Evolutionary conservation across 1,140 invertebrate genomes (phyloP).

Genomic region (Cherax destructor): DNA sequence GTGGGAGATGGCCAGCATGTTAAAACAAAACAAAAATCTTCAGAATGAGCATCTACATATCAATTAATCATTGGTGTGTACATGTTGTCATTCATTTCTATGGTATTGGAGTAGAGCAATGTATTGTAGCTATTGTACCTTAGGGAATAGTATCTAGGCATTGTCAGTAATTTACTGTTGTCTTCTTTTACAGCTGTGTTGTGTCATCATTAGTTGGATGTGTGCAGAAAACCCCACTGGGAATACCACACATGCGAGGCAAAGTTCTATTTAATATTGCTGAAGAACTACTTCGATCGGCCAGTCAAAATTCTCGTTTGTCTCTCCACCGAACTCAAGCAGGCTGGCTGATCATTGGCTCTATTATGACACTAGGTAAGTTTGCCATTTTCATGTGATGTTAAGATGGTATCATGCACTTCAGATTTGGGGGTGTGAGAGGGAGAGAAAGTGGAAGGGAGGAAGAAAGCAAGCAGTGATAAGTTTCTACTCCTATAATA

Average conservation of each 20-base stretch:
- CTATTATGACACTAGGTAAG: slow-evolving; percentile 93
- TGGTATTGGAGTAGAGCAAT: too few relatives aligned
- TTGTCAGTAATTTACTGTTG: neutral
- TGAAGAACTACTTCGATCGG: slow-evolving; percentile 96
- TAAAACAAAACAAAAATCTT: too few relatives aligned
- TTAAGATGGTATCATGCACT: neutral
- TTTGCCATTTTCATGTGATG: neutral
- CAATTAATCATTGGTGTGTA: too few relatives aligned
- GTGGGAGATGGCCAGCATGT: too few relatives aligned
- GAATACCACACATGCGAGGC: slow-evolving; percentile 96
- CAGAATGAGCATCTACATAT: too few relatives aligned
- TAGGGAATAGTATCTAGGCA: too few relatives aligned
- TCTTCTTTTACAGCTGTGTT: slow-evolving; percentile 78
- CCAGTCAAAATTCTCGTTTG: slow-evolving; percentile 96
- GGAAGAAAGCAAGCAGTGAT: too few relatives aligned
- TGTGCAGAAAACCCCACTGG: slow-evolving; percentile 91
- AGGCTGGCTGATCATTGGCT: slow-evolving; percentile 97
- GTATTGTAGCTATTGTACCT: too few relatives aligned
- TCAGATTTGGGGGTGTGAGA: too few relatives aligned
- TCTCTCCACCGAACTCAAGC: slow-evolving; percentile 96
- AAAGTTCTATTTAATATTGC: slow-evolving; percentile 98
- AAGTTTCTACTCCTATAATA: too few relatives aligned
- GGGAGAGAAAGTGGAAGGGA: too few relatives aligned
- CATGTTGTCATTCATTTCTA: too few relatives aligned
- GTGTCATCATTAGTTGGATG: slow-evolving; percentile 94